phyloP scores from a whole-genome alignment of 2,888 invertebrate genomes.

The Theretra japonica region DNA sequence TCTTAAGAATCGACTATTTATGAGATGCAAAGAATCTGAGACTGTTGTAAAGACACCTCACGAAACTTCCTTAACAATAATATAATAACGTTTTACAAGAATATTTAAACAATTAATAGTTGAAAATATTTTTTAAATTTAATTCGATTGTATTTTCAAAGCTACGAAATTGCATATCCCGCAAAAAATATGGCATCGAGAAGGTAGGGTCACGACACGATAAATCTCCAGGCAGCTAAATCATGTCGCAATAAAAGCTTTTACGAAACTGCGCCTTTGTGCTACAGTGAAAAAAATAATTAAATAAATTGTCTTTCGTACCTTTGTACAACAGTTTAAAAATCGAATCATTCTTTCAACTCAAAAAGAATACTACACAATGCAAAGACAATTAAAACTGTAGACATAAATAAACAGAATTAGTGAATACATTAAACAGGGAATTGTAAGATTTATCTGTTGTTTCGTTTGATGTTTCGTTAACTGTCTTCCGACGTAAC shows the following conservation, averaged over 20 bases:
- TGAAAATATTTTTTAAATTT: too few species aligned
- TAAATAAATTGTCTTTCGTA: not conserved
- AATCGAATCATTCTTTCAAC: too few species aligned
- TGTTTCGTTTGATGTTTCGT: constrained; percentile 16
- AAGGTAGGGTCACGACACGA: not conserved
- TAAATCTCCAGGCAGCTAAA: not conserved
- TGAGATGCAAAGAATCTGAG: too few species aligned
- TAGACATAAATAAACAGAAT: not conserved
- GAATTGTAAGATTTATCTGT: not conserved
- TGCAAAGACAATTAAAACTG: constrained; percentile 4
- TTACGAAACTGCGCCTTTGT: not conserved
- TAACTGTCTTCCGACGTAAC: constrained; percentile 13
- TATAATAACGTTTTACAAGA: too few species aligned
- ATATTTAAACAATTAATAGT: too few species aligned
- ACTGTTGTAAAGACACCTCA: too few species aligned
- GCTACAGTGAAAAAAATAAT: not conserved
- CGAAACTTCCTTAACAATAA: too few species aligned
- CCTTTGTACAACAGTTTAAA: too few species aligned
- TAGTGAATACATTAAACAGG: constrained; percentile 15
- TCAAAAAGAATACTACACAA: not conserved
- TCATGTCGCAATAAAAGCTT: not conserved
- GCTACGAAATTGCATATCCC: not conserved
- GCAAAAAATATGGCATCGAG: not conserved
- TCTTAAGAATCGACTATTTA: too few species aligned
- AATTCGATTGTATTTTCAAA: too few species aligned